phyloP scores from a whole-genome alignment of 2,113 vertebrate genomes.

The Anguilla japonica region DNA sequence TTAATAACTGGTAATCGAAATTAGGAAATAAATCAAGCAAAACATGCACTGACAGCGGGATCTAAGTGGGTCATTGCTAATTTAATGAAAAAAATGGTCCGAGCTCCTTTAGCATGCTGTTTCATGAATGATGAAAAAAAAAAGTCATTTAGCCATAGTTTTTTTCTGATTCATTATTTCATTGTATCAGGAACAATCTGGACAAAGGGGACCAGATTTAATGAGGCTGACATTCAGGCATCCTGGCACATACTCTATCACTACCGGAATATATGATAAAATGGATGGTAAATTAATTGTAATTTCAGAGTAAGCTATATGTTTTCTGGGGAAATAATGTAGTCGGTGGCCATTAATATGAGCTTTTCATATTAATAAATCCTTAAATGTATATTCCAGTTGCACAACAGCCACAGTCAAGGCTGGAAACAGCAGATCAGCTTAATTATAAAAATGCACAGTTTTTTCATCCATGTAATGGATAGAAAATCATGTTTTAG shows the following conservation, averaged over 20 bases:
- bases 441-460: neutral
- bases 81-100: neutral
- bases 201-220: neutral
- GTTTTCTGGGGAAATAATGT: neutral
- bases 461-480: neutral
- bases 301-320: neutral
- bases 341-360: neutral
- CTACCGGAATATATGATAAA: neutral
- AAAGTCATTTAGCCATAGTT: neutral
- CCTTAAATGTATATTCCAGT: neutral
- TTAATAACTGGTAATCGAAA: neutral
- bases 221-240: neutral
- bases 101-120: neutral
- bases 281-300: neutral
- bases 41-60: neutral
- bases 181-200: neutral
- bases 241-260: neutral
- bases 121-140: neutral
- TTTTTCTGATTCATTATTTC: slow-evolving; percentile 26
- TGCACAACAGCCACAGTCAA: neutral
- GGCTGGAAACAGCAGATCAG: neutral
- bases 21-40: neutral
- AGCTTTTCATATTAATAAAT: neutral
- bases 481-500: neutral
- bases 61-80: neutral